These are phyloP conservation scores for Enteromius argenteus DNA, from an alignment of 2,797 vertebrate genomes.

Conservation along the genomic window DNA sequence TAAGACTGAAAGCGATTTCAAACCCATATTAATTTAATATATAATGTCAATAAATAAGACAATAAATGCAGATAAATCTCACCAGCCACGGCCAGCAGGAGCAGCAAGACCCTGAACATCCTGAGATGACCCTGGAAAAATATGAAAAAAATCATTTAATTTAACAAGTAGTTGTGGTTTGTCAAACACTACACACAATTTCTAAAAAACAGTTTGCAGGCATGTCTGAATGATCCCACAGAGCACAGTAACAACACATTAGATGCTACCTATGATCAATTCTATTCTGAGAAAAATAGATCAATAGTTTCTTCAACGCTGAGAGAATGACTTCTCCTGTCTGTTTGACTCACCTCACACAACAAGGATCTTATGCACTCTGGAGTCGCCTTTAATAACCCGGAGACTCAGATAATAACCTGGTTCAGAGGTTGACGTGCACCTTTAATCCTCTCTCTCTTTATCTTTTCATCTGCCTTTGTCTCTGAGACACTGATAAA, in stretches of 20 bases:
- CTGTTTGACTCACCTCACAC: constrained; percentile 11
- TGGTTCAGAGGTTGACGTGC: constrained; percentile 4
- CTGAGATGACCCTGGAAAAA: constrained; percentile 56
- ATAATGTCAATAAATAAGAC: not conserved
- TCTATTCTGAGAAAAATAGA: not conserved
- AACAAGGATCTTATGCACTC: not conserved
- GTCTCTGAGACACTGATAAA: constrained; percentile 12
- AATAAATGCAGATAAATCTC: constrained; percentile 53
- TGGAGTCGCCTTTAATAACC: constrained; percentile 3
- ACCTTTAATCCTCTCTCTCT: constrained; percentile 1
- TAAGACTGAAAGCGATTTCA: not conserved
- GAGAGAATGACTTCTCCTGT: not conserved
- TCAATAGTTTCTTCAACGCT: not conserved
- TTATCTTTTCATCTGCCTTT: constrained; percentile 11
- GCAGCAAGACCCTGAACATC: constrained; percentile 71
- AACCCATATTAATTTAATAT: not conserved
- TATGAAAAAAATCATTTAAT: not conserved
- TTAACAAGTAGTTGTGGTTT: not conserved
- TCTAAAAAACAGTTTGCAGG: not conserved
- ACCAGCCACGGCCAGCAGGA: constrained; percentile 74
- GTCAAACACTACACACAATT: not conserved
- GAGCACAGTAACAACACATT: not conserved
- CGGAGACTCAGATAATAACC: not conserved
- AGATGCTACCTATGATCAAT: constrained; percentile 1
- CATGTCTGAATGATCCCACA: not conserved